phyloP scores from a whole-genome alignment of 2,888 invertebrate genomes.

The Leucophora obtusa region DNA sequence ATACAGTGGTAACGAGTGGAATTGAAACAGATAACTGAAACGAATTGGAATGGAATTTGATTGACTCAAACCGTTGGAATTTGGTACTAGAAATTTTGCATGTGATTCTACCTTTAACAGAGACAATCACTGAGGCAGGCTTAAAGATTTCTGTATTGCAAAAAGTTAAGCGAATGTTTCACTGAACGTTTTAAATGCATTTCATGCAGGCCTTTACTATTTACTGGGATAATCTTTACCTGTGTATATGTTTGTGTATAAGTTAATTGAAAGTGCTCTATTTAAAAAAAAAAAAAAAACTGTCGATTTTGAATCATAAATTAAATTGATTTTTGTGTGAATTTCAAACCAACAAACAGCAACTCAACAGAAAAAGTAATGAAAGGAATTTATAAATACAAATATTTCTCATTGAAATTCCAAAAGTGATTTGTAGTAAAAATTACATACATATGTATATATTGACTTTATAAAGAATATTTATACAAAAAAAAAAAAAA shows the following conservation, averaged over 20 bases:
- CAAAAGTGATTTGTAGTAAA: neutral
- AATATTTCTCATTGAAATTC: conserved; percentile 24
- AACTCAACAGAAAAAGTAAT: too few species aligned
- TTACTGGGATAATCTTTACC: neutral
- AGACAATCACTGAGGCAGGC: too few species aligned
- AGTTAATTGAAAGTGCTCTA: neutral
- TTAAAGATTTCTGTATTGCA: too few species aligned
- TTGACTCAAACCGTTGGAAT: too few species aligned
- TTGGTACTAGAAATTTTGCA: too few species aligned
- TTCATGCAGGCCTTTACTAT: too few species aligned
- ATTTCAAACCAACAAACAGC: neutral
- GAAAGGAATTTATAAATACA: neutral
- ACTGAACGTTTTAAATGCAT: too few species aligned
- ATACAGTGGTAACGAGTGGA: too few species aligned
- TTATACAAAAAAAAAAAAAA: neutral
- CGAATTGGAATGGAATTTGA: too few species aligned
- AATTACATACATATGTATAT: neutral
- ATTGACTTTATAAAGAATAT: neutral
- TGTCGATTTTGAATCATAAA: neutral
- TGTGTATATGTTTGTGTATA: neutral
- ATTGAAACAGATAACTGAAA: too few species aligned
- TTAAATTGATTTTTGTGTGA: conserved; percentile 19
- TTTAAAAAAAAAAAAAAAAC: neutral
- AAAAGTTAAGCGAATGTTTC: too few species aligned
- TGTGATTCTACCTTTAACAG: too few species aligned